Conservation (phyloP, 2,888 invertebrate genomes). For the Sinentomon sp. region DNA sequence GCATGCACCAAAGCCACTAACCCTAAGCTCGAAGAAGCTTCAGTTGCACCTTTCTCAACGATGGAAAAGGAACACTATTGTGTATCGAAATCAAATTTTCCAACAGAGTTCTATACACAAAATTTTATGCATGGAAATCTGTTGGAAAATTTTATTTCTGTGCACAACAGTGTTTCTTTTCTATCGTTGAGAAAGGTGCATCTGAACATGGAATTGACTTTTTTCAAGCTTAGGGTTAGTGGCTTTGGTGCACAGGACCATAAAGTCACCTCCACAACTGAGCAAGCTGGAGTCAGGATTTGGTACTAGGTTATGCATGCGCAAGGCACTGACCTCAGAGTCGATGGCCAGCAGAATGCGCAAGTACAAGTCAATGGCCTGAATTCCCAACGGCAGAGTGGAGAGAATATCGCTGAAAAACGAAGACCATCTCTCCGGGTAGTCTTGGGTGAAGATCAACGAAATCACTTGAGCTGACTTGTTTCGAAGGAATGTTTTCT, state of each 20-base stretch:
- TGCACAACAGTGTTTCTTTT: too few relatives aligned
- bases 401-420: conserved; percentile 25
- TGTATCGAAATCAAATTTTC: too few relatives aligned
- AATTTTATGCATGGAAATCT: too few relatives aligned
- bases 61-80: background rate
- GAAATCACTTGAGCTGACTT: conserved; percentile 28
- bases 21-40: too few relatives aligned
- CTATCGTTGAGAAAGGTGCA: too few relatives aligned
- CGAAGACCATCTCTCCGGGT: conserved; percentile 25
- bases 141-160: too few relatives aligned
- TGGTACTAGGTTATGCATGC: background rate
- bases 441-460: conserved; percentile 26
- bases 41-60: background rate
- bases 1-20: too few relatives aligned
- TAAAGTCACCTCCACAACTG: too few relatives aligned
- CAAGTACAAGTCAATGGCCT: conserved; percentile 25
- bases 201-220: too few relatives aligned
- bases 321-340: conserved; percentile 23
- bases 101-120: too few relatives aligned
- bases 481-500: conserved; percentile 24
- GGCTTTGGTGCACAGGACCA: too few relatives aligned
- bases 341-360: conserved; percentile 26
- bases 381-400: conserved; percentile 19
- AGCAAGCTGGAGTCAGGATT: background rate
- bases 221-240: too few relatives aligned